phyloP scores from a whole-genome alignment of 2,888 invertebrate genomes.

The Meiosimyza decipiens region DNA sequence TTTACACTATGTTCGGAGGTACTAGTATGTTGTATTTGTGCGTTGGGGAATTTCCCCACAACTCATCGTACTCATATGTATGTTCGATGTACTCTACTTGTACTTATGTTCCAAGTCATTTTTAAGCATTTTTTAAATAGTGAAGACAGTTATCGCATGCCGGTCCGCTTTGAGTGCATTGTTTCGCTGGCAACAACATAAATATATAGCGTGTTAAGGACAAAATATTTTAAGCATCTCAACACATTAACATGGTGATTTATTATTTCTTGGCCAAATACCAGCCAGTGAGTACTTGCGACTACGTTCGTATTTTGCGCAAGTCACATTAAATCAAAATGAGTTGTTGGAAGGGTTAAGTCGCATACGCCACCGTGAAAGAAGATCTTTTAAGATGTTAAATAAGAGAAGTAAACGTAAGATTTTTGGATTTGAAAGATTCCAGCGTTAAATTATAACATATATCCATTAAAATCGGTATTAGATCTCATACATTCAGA shows the following conservation, averaged over 20 bases:
- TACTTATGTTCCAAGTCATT: too few species aligned
- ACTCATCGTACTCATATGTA: too few species aligned
- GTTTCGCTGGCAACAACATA: background rate
- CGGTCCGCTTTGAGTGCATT: background rate
- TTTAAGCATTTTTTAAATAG: background rate
- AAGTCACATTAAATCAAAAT: constrained; percentile 18
- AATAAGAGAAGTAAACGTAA: too few species aligned
- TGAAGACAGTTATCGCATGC: constrained; percentile 18
- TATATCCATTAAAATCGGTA: too few species aligned
- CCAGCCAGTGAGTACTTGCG: background rate
- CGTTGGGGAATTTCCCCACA: too few species aligned
- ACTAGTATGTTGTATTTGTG: too few species aligned
- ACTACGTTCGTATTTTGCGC: background rate
- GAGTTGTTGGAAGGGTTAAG: background rate
- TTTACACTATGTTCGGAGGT: too few species aligned
- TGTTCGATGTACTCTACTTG: too few species aligned
- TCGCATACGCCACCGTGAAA: background rate
- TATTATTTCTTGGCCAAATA: constrained; percentile 17
- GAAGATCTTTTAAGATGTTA: too few species aligned
- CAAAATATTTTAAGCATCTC: constrained; percentile 29
- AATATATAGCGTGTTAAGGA: constrained; percentile 30
- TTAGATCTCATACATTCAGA: too few species aligned
- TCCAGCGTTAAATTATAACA: too few species aligned
- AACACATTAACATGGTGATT: constrained; percentile 33
- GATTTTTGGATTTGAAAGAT: too few species aligned